Base-by-base conservation (phyloP, 2,113 vertebrate genomes). In the Actinemys pallida region DNA sequence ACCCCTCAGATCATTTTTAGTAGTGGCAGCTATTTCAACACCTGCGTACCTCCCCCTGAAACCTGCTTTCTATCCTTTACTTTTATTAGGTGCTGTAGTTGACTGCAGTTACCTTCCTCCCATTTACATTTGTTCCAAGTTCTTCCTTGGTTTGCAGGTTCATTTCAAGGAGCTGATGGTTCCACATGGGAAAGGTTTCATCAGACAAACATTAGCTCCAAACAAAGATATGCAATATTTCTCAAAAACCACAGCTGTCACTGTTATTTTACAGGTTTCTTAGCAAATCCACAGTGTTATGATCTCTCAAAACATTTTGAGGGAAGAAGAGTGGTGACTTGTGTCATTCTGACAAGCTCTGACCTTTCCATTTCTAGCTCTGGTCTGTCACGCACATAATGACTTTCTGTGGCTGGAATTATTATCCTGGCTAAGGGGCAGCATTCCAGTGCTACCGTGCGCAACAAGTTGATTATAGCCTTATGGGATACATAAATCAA, bases 251-350 rank as follows among this genome's bases (percentile, higher is more conserved):
- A 8, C 89, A 95, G 92, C 86, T 95, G 90, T 24, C 80, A 85
- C 83, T 85, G 59, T 90, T 94, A 84, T 96, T 96, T 96, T 81
- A 84, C 90, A 94, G 92, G 79, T 95, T 86, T 82, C 96, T 95
- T 95, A 94, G 90, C 76, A 95, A 17, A 0, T 39, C 39, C 53
- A 69, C 50, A 62, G 17, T 92, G 93, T 94, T 91, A 93, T 69
- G 22, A 57, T 25, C 76, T 96, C 94, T 84, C 78, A 93, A 96
- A 88, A 14, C 76, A 86, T 92, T 96, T 96, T 90, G 54, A 50
- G 45, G 27, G 91, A 94, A 90, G 29, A 91, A 96, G 59, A 81
- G 49, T 45, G 35, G 72, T 86, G 78, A 69, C 53, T 35, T 59
- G 27, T 86, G 82, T 79, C 62, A 90, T 92, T 94, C 50, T 80